Evolutionary conservation across 2,113 vertebrate species (phyloP).

Genomic region (Lathamus discolor): DNA sequence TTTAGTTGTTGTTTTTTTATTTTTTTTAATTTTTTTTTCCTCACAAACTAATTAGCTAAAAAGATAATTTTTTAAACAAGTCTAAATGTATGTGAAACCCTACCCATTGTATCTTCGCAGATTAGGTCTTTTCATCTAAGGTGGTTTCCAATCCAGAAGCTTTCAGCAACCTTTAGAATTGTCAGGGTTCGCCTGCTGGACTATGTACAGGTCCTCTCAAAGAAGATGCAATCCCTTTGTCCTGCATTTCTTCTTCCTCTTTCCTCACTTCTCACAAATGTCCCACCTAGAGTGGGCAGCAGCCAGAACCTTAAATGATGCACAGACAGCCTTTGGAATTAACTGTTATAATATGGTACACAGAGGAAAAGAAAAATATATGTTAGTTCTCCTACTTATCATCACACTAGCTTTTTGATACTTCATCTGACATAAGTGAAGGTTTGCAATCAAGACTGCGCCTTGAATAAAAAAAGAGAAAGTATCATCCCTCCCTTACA

Average conservation of each 20-base stretch:
- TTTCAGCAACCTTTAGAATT: not conserved
- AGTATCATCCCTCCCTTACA: not conserved
- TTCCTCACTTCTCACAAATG: not conserved
- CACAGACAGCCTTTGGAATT: not conserved
- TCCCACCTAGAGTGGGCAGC: not conserved
- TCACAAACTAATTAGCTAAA: not conserved
- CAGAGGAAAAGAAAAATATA: not conserved
- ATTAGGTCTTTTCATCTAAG: not conserved
- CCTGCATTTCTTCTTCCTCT: not conserved
- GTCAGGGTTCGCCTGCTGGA: not conserved
- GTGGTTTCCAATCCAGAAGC: not conserved
- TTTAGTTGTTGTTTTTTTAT: not conserved
- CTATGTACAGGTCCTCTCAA: not conserved
- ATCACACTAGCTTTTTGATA: not conserved
- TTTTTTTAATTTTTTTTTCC: not conserved
- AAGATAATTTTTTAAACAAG: not conserved
- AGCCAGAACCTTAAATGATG: not conserved
- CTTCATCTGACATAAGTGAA: not conserved
- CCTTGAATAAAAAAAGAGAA: not conserved
- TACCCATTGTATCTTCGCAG: not conserved
- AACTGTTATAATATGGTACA: not conserved
- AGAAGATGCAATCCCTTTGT: not conserved
- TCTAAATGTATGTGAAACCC: not conserved
- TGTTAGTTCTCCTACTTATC: not conserved
- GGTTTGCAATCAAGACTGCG: not conserved